phyloP scores from a whole-genome alignment of 2,113 vertebrate species.

The Sturnira hondurensis region DNA sequence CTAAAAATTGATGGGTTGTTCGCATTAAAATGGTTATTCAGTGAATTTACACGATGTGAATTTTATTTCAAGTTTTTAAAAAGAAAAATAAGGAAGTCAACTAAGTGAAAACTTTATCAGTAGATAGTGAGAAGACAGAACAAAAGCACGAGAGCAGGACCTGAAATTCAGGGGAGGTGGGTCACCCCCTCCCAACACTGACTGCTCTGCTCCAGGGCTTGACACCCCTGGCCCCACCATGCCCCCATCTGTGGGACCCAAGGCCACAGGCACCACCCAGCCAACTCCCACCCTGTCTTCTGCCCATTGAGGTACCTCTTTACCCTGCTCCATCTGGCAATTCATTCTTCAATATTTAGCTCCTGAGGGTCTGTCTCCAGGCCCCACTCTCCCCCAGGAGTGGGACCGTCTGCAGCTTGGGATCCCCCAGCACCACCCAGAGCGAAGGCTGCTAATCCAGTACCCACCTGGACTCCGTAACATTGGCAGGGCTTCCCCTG shows the following conservation, averaged over 20 bases:
- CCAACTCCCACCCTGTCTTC: background rate
- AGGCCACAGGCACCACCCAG: background rate
- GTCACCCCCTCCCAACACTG: background rate
- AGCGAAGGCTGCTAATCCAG: background rate
- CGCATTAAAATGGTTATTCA: background rate
- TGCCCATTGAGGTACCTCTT: rapidly evolving
- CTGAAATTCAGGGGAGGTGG: background rate
- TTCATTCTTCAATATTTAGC: background rate
- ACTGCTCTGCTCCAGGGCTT: background rate
- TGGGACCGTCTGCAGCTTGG: background rate
- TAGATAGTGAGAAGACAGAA: background rate
- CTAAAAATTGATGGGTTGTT: background rate
- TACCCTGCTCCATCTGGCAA: background rate
- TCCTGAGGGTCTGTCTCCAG: background rate
- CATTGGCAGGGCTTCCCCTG: conserved; percentile 79
- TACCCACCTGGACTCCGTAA: conserved; percentile 93
- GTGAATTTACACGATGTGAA: background rate
- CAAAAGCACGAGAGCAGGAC: background rate
- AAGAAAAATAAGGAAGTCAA: background rate
- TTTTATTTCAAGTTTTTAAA: background rate
- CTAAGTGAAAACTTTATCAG: background rate
- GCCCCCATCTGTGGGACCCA: rapidly evolving
- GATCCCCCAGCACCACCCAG: background rate
- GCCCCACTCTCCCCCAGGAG: background rate
- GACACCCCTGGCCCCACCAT: background rate